Base-by-base conservation (phyloP, 2,888 invertebrate species). In the Hesperia comma region DNA sequence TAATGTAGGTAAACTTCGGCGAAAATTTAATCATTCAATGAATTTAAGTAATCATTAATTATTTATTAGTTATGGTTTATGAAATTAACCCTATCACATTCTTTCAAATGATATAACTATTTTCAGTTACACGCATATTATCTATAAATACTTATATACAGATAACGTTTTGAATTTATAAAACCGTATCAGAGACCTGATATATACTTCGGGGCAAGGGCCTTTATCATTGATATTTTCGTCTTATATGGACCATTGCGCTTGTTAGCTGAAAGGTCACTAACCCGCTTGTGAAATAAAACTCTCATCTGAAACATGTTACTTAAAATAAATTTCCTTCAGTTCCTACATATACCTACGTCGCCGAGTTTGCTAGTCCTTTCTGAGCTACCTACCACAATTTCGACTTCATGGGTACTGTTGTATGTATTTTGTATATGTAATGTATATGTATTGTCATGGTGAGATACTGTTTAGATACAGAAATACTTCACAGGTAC, bases 211-310 rank as follows among this genome's bases (percentile, higher is more conserved):
- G 41, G 68, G 72, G 71, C 74, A 71, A 72, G 70, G 71, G 57
- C 68, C 69, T 71, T 73, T 74, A 75, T 74, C 73, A 63, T 43
- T 69, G 69, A 71, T 71, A 72, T 74, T 74, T 74, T 72, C 60
- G 66, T 60, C 60, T 60, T 21, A 57, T 54, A 55, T 58, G 66
- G 43, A 19, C 58, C 54, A 66, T 60, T 58, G 41, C 58, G 53
- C 64, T 33, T 66, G 64, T 53, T 66, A 17, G 19, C 41, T 64
- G 8, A 66, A 58, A 66, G 66, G 60, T 66, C 60, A 46, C 33
- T 66, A 26, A 64, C 64, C 64, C 41, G 32, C 14, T 10, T 49
- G 43, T 19, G 6, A 21, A 21, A 53, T 2, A 40, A 37, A 61
- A 51, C 32, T 37, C 37, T 26, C 32, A 51, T 46, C 53, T 61